Conservation (phyloP, 1,140 invertebrate genomes). For the Papilio glaucus region DNA sequence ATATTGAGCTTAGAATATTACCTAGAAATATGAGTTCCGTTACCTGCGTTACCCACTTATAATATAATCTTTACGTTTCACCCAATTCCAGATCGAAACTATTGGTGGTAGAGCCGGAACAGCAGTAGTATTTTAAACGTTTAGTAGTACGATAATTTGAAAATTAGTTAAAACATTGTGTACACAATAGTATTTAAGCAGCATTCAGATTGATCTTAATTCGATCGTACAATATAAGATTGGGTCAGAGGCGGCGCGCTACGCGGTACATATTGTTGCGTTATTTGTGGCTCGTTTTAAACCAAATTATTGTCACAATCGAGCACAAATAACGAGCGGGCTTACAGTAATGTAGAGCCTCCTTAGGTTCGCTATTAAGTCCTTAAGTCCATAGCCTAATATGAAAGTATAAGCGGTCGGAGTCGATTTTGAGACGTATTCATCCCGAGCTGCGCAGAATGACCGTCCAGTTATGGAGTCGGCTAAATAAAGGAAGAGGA, state of each 20-base stretch:
- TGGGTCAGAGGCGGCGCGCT: neutral
- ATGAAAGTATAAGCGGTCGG: constrained; percentile 33
- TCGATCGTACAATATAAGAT: neutral
- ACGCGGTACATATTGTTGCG: neutral
- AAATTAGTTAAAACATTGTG: neutral
- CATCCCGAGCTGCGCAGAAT: constrained; percentile 36
- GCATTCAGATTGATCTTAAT: constrained; percentile 5
- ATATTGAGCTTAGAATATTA: too few relatives aligned
- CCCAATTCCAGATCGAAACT: too few relatives aligned
- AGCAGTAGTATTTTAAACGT: too few relatives aligned
- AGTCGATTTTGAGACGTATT: constrained; percentile 39
- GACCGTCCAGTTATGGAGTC: constrained; percentile 57
- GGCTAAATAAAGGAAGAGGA: constrained; percentile 67
- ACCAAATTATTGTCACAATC: constrained; percentile 8
- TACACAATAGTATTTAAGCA: neutral
- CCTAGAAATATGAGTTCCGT: too few relatives aligned
- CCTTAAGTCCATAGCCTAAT: constrained; percentile 28
- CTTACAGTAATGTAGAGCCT: constrained; percentile 13
- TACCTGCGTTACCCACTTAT: too few relatives aligned
- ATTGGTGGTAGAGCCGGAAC: too few relatives aligned
- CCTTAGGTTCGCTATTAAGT: constrained; percentile 19
- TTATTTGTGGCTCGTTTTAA: neutral
- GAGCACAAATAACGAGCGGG: constrained; percentile 8
- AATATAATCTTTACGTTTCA: too few relatives aligned
- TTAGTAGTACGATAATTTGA: neutral